These are phyloP conservation scores for Oscheius sp. DNA, from an alignment of 2,888 invertebrate genomes.

Conservation along the genomic window DNA sequence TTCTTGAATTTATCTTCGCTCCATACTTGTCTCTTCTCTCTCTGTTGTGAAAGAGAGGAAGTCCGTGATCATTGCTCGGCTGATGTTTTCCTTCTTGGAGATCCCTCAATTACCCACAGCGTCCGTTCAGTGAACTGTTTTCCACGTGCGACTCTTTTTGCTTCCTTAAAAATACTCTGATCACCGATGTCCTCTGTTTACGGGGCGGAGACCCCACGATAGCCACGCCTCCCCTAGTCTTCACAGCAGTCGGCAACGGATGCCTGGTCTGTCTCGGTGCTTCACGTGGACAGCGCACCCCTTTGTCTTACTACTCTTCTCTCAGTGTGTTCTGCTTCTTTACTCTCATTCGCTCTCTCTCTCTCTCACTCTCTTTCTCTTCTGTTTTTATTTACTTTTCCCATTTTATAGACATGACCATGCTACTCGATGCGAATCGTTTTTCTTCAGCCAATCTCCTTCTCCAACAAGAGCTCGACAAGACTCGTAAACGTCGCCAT, in stretches of 20 bases:
- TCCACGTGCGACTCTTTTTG: not conserved
- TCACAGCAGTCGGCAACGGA: slow-evolving; percentile 1
- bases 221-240: not conserved
- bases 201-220: slow-evolving; percentile 10
- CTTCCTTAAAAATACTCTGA: not conserved
- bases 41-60: too few species aligned
- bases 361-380: slow-evolving; percentile 1
- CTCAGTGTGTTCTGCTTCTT: not conserved
- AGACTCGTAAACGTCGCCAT: slow-evolving; percentile 23
- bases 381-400: not conserved
- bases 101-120: slow-evolving; percentile 1
- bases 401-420: slow-evolving; percentile 6
- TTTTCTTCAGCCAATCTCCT: not conserved
- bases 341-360: not conserved
- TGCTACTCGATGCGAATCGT: slow-evolving; percentile 8
- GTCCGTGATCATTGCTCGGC: too few species aligned
- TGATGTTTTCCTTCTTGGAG: too few species aligned
- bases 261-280: slow-evolving; percentile 10
- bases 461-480: not conserved
- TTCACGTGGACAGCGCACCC: slow-evolving; percentile 6
- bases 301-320: not conserved
- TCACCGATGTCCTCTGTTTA: slow-evolving; percentile 13
- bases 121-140: slow-evolving; percentile 10
- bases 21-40: too few species aligned
- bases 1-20: too few species aligned